phyloP scores from a whole-genome alignment of 92 coral and sea anemone genomes.

The Actinostola sp. region DNA sequence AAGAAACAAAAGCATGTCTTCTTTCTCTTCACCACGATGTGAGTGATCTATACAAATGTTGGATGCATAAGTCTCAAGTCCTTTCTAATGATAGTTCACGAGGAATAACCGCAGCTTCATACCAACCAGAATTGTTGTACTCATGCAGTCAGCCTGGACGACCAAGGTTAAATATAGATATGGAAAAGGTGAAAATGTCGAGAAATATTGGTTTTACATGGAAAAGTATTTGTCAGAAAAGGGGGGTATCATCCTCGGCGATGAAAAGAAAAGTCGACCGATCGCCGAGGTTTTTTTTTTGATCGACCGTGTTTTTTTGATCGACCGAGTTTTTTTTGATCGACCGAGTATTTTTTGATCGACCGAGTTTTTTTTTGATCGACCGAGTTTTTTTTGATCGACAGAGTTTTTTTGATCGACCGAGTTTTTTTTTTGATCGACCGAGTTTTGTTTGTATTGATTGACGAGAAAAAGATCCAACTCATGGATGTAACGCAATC shows the following conservation, averaged over 20 bases:
- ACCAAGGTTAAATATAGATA: background rate
- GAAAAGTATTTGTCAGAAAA: conserved; percentile 5
- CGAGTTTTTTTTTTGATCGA: too few species aligned
- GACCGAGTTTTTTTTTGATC: too few species aligned
- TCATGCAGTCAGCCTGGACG: conserved; percentile 2
- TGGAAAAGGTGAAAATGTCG: conserved; percentile 10
- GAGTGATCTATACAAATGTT: background rate
- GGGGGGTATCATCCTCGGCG: conserved; percentile 7
- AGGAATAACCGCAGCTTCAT: background rate
- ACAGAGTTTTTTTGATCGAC: too few species aligned
- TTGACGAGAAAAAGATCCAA: too few species aligned
- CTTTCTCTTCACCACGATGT: background rate
- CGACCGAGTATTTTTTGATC: too few species aligned
- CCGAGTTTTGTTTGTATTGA: too few species aligned
- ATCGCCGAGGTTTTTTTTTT: too few species aligned
- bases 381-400: too few species aligned
- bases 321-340: too few species aligned
- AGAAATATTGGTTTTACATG: conserved; percentile 16
- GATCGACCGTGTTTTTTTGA: too few species aligned
- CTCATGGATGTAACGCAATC: too few species aligned
- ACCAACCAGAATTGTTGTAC: background rate
- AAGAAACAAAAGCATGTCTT: background rate
- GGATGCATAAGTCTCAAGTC: background rate
- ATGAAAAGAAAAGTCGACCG: conserved; percentile 8
- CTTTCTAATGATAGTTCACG: background rate